Base-by-base conservation (phyloP, 2,113 vertebrate species). In the Psophia crepitans region DNA sequence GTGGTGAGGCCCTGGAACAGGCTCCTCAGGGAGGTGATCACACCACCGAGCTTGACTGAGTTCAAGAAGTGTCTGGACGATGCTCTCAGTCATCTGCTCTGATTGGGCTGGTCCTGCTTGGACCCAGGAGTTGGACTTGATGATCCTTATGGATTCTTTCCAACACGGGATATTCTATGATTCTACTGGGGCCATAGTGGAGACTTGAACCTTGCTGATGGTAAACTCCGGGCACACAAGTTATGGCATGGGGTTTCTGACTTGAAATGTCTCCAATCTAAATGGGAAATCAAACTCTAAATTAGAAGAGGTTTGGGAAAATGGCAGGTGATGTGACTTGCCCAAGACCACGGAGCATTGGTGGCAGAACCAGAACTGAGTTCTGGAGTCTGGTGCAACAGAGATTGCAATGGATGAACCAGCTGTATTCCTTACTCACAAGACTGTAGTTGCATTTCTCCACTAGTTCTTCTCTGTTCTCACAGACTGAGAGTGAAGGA, bases 281-380 rank as follows among this genome's bases (percentile, higher is more conserved):
- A 65, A 43, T 48, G 61, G 46, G 57, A 70, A 90, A 68, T 41
- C 19, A 64, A 79, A 14, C 2, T 15, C 8, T 15, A 56, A 3
- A 60, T 0, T 56, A 39, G 35, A 56, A 69, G 3, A 37, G 1
- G 3, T 70, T 65, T 65, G 41, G 26, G 39, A 9, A 33, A 44
- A 53, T 12, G 21, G 26, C 24, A 89, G 43, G 28, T 61, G 58
- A 16, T 33, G 35, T 19, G 49, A 54, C 19, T 74, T 61, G 4
- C 33, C 39, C 0, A 2, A 73, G 63, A 22, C 33, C 4, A 1
- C 9, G 21, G 6, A 28, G 57, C 1, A 0, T 1, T 14, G 14
- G 20, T 74, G 63, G 44, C 65, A 83, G 83, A 75, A 27, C 8
- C 20, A 79, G 61, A 68, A 5, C 23, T 6, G 43, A 46, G 49